These are phyloP conservation scores for Montipora cactus DNA, from an alignment of 64 coral and sea anemone species.

Conservation along the genomic window DNA sequence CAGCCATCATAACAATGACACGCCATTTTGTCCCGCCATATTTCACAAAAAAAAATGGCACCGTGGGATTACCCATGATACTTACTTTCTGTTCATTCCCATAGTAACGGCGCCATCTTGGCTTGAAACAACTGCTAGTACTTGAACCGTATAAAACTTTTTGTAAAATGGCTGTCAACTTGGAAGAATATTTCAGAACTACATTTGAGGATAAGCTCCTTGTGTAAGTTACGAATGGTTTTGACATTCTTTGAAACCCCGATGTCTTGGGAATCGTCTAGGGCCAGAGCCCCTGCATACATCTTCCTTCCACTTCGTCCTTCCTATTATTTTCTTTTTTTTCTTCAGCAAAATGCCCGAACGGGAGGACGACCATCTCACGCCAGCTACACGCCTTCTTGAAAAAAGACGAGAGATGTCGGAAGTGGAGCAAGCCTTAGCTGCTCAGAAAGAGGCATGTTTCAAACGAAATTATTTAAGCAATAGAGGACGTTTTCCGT, in stretches of 20 bases:
- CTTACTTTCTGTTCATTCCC: background rate
- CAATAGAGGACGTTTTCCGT: too few species aligned
- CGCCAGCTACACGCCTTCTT: slow-evolving; percentile 94
- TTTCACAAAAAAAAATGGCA: background rate
- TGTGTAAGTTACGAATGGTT: slow-evolving; percentile 81
- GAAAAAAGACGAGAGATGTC: slow-evolving; percentile 99
- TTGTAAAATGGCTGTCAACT: slow-evolving; percentile 90
- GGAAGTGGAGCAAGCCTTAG: slow-evolving; percentile 97
- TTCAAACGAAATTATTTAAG: background rate
- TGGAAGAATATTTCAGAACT: slow-evolving; percentile 99
- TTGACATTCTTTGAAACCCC: background rate
- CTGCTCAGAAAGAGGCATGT: slow-evolving; percentile 96
- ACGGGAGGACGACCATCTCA: slow-evolving; percentile 97
- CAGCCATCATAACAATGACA: slow-evolving; percentile 7
- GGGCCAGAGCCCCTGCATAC: too few species aligned
- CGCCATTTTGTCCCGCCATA: background rate
- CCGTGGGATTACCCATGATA: background rate
- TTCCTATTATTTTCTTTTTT: background rate
- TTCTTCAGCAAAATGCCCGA: slow-evolving; percentile 98
- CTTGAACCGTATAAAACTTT: background rate
- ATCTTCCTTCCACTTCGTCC: background rate
- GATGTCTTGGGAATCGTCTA: background rate
- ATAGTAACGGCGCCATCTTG: slow-evolving; percentile 46
- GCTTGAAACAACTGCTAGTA: background rate
- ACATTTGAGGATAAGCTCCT: slow-evolving; percentile 99